These are phyloP conservation scores for Danio jaintianensis DNA, from an alignment of 2,797 vertebrate species.

Conservation along the genomic window DNA sequence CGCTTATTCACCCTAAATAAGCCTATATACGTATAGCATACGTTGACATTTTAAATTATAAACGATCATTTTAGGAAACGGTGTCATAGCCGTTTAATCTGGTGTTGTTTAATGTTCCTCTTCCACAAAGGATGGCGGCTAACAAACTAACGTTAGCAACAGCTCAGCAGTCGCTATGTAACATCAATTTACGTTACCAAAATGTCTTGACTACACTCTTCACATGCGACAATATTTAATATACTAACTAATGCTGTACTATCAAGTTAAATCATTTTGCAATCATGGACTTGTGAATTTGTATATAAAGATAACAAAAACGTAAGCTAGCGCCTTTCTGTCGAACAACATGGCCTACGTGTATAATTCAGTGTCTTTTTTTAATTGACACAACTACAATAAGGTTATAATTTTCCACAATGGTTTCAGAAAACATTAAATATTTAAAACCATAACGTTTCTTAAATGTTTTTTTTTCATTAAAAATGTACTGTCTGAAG, in stretches of 20 bases:
- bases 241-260: not conserved
- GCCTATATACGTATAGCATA: not conserved
- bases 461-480: not conserved
- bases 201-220: not conserved
- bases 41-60: constrained; percentile 3
- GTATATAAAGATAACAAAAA: not conserved
- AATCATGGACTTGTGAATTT: not conserved
- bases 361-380: not conserved
- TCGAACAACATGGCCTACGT: constrained; percentile 47
- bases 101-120: not conserved
- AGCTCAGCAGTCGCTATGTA: constrained; percentile 18
- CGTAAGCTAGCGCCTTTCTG: constrained; percentile 7
- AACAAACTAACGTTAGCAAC: constrained; percentile 12
- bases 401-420: not conserved
- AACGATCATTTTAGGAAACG: constrained; percentile 66
- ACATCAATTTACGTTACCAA: not conserved
- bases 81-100: not conserved
- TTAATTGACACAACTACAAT: not conserved
- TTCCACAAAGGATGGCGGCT: constrained; percentile 38
- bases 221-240: not conserved
- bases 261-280: not conserved
- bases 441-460: not conserved
- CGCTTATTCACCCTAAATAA: not conserved
- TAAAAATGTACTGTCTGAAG: constrained; percentile 19
- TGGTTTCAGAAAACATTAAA: not conserved